A percentile compares a stretch with the other conserved stretches of the same genome.
These are phyloP conservation scores for Agapetus fuscipes DNA, from an alignment of 2,888 invertebrate genomes.

Conservation along the genomic window DNA sequence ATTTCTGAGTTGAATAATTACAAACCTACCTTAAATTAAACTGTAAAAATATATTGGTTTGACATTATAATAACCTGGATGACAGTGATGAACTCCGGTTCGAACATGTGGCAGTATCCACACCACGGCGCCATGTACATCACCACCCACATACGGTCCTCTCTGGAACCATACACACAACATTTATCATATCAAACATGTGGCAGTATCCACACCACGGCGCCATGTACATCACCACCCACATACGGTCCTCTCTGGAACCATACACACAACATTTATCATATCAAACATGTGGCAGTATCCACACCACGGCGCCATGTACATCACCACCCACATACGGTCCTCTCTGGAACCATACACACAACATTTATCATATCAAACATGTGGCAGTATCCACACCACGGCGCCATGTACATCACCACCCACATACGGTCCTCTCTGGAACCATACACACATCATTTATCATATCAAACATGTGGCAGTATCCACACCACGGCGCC, in stretches of 20 bases:
- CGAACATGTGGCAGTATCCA: slow-evolving; percentile 53
- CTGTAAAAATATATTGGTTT: no score
- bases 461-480: slow-evolving; percentile 56
- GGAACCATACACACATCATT: no score
- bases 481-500: slow-evolving; percentile 59
- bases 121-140: slow-evolving; percentile 64
- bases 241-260: slow-evolving; percentile 29
- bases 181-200: no score
- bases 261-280: no score
- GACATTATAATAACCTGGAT: no score
- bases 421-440: slow-evolving; percentile 38
- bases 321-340: slow-evolving; percentile 52
- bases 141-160: slow-evolving; percentile 43
- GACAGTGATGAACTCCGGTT: slow-evolving; percentile 56
- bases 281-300: slow-evolving; percentile 57
- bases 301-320: slow-evolving; percentile 58
- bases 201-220: slow-evolving; percentile 59
- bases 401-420: slow-evolving; percentile 60
- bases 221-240: slow-evolving; percentile 58
- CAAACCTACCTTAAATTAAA: no score
- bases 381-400: slow-evolving; percentile 54
- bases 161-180: slow-evolving; percentile 29
- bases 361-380: no score
- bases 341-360: slow-evolving; percentile 27
- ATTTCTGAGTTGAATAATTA: no score